Evolutionary conservation across 2,797 vertebrate species (phyloP), one percentile per base, ranked within the genome.

Genomic region (Gila robusta): DNA sequence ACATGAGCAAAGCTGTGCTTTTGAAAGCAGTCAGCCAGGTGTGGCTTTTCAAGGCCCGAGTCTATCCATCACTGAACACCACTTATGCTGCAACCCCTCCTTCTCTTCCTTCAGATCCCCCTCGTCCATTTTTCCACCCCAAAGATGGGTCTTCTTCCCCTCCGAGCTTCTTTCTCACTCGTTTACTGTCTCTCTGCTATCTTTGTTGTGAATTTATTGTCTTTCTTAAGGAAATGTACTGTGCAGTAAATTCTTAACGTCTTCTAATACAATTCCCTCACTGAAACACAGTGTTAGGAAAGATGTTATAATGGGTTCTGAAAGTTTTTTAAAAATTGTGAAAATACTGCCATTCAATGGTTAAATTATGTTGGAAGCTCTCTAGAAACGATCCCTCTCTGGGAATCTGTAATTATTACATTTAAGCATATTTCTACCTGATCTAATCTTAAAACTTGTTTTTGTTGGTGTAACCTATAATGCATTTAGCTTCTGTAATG

Each of bases 41-140:
- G 93, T 91, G 91, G 93, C 90, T 94, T 93, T 94, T 93, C 90
- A 92, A 91, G 91, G 91, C 87, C 86, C 62, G 77, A 79, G 88
- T 93, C 90, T 92, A 93, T 94, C 91, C 93, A 94, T 94, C 94
- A 93, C 89, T 52, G 79, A 89, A 90, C 89, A 91, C 87, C 91
- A 59, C 54, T 77, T 59, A 74, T 74, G 39, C 21, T 59, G 37
- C 56, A 52, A 66, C 26, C 67, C 70, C 32, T 67, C 52, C 37
- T 66, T 59, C 79, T 54, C 70, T 26, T 77, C 52, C 28, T 49
- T 67, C 74, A 71, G 67, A 52, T 79, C 79, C 74, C 49, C 52
- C 62, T 44, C 35, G 35, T 28, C 39, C 71, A 79, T 70, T 79
- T 84, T 85, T 85, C 59, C 83, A 35, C 73, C 71, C 85, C 73